Evolutionary conservation across 92 coral and sea anemone genomes (phyloP).

Genomic region (Epizoanthus scotinus): DNA sequence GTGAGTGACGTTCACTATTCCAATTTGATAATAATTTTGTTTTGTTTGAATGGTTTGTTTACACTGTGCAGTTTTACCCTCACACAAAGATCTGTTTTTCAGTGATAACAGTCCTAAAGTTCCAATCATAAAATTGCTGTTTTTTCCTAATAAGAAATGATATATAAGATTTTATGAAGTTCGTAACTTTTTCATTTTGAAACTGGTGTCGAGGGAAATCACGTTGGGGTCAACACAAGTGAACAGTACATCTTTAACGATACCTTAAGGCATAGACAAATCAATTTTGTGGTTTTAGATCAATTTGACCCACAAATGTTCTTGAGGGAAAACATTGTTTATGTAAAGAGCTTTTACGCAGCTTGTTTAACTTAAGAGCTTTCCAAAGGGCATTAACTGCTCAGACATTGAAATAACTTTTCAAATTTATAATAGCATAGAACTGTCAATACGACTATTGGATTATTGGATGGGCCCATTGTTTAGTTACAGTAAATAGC

Average conservation of each 20-base stretch:
- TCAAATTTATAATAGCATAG: not conserved
- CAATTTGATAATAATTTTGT: constrained; percentile 15
- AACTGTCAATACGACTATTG: not conserved
- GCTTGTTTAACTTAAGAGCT: constrained; percentile 25
- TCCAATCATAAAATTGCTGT: not conserved
- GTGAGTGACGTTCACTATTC: not conserved
- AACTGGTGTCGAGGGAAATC: not conserved
- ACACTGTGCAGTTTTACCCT: not conserved
- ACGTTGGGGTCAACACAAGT: not conserved
- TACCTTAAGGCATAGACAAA: no score
- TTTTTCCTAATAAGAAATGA: not conserved
- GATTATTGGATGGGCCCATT: not conserved
- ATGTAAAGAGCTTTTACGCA: constrained; percentile 21
- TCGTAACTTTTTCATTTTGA: not conserved
- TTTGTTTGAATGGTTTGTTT: constrained; percentile 19
- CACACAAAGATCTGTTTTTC: constrained; percentile 8
- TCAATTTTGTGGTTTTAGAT: constrained; percentile 9
- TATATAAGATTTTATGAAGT: not conserved
- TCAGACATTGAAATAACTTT: constrained; percentile 2
- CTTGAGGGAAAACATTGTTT: constrained; percentile 14
- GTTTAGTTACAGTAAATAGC: no score
- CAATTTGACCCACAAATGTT: not conserved
- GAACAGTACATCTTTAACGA: not conserved
- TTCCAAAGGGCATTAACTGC: constrained; percentile 16
- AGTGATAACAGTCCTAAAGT: not conserved